A percentile compares a stretch with the other conserved stretches of the same genome.
phyloP scores from a whole-genome alignment of 2,888 invertebrate species.

The Nemotelus pantherinus region DNA sequence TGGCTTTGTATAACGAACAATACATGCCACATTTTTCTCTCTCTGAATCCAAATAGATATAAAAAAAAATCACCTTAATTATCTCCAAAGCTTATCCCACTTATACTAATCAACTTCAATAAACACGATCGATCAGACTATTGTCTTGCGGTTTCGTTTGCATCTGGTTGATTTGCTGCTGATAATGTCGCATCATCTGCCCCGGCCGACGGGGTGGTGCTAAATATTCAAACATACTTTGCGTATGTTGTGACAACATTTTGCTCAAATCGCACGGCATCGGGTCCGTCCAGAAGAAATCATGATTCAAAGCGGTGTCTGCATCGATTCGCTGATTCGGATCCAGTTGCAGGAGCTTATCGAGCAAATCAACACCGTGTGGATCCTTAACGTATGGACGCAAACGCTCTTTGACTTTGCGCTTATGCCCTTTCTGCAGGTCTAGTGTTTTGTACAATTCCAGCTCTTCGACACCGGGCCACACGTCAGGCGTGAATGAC shows the following conservation, averaged over 20 bases:
- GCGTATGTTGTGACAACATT: slow-evolving; percentile 91
- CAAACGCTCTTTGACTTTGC: slow-evolving; percentile 84
- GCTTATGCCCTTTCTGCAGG: slow-evolving; percentile 84
- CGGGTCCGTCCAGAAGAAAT: slow-evolving; percentile 98
- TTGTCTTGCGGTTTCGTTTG: slow-evolving; percentile 72
- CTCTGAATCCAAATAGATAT: too few species aligned
- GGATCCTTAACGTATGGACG: slow-evolving; percentile 91
- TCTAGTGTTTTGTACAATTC: slow-evolving; percentile 91
- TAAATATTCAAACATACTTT: slow-evolving; percentile 95
- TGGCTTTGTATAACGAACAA: too few species aligned
- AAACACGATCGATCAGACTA: slow-evolving; percentile 87
- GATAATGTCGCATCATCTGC: slow-evolving; percentile 76
- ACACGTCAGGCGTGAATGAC: slow-evolving; percentile 89
- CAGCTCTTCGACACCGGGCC: slow-evolving; percentile 92
- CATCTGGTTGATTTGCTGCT: slow-evolving; percentile 68
- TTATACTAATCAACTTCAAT: slow-evolving; percentile 63
- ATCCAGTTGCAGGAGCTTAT: slow-evolving; percentile 90
- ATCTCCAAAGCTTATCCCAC: too few species aligned
- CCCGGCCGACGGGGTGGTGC: slow-evolving; percentile 78
- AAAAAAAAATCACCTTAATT: too few species aligned
- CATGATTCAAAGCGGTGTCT: slow-evolving; percentile 94
- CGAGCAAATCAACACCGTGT: slow-evolving; percentile 91
- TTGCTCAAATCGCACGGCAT: slow-evolving; percentile 91
- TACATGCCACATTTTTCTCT: too few species aligned
- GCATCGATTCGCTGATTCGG: slow-evolving; percentile 89